These are phyloP conservation scores for Caenorhabditis drosophilae DNA, from an alignment of 2,888 invertebrate genomes.

Conservation along the genomic window DNA sequence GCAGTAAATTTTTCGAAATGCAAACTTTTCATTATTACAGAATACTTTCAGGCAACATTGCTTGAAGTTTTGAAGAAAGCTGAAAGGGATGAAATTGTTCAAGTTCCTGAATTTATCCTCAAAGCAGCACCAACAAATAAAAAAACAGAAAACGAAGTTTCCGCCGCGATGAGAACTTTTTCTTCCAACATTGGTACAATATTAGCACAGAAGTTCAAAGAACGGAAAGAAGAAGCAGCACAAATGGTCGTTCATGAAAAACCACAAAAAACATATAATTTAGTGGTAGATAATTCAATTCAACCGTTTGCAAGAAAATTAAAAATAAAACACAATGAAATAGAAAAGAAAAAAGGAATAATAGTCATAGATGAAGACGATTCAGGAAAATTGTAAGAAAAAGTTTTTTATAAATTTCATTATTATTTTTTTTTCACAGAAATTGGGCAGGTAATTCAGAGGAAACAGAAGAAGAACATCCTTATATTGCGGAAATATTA, in stretches of 20 bases:
- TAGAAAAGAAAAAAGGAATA: constrained; percentile 14
- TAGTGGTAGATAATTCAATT: constrained; percentile 44
- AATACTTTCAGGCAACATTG: constrained; percentile 36
- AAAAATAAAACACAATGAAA: constrained; percentile 28
- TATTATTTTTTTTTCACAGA: constrained; percentile 6
- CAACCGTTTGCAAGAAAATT: constrained; percentile 51
- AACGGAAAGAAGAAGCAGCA: constrained; percentile 28
- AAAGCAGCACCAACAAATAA: constrained; percentile 48
- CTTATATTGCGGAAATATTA: constrained; percentile 58
- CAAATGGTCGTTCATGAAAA: constrained; percentile 30
- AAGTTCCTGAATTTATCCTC: constrained; percentile 47
- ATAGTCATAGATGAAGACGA: constrained; percentile 23
- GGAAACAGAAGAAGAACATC: constrained; percentile 50
- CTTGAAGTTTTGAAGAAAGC: constrained; percentile 47
- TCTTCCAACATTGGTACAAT: constrained; percentile 35
- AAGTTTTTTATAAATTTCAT: not conserved
- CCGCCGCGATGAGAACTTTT: constrained; percentile 29
- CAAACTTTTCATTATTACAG: not conserved
- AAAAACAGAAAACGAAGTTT: constrained; percentile 22
- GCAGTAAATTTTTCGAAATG: constrained; percentile 29
- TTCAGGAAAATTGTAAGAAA: constrained; percentile 16
- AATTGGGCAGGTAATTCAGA: constrained; percentile 18
- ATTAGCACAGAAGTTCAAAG: constrained; percentile 26
- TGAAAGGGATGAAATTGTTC: constrained; percentile 36
- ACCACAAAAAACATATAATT: constrained; percentile 26